Conservation (phyloP, 2,797 vertebrate species). For the Babyrousa celebensis region DNA sequence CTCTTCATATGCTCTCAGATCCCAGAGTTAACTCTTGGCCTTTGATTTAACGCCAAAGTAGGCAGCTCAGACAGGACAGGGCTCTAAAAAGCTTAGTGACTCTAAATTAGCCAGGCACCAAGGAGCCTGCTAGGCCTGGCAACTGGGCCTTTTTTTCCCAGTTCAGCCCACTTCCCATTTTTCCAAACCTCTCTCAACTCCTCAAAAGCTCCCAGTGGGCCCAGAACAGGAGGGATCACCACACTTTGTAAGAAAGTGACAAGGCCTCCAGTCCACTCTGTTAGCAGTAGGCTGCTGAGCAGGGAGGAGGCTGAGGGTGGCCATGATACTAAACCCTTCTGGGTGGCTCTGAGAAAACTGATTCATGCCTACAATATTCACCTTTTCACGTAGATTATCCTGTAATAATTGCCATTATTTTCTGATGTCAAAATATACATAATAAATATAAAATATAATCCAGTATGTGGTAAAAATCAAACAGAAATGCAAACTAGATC, state of each 20-base stretch:
- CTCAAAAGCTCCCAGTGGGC: background rate
- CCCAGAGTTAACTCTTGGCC: background rate
- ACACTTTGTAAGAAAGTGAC: background rate
- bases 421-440: constrained; percentile 15
- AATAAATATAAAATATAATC: constrained; percentile 50
- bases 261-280: background rate
- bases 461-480: background rate
- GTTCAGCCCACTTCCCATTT: background rate
- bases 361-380: background rate
- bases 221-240: background rate
- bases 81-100: background rate
- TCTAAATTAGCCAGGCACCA: background rate
- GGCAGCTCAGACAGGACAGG: background rate
- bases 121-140: background rate
- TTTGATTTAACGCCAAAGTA: background rate
- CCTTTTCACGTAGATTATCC: background rate
- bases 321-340: background rate
- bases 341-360: background rate
- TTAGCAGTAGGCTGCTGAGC: no score
- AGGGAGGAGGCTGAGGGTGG: background rate
- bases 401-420: constrained; percentile 7
- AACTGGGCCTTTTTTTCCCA: background rate
- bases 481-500: background rate
- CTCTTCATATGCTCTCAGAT: background rate
- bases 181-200: background rate